Conservation (phyloP, 2,888 invertebrate species). For the Schizaphis graminum region DNA sequence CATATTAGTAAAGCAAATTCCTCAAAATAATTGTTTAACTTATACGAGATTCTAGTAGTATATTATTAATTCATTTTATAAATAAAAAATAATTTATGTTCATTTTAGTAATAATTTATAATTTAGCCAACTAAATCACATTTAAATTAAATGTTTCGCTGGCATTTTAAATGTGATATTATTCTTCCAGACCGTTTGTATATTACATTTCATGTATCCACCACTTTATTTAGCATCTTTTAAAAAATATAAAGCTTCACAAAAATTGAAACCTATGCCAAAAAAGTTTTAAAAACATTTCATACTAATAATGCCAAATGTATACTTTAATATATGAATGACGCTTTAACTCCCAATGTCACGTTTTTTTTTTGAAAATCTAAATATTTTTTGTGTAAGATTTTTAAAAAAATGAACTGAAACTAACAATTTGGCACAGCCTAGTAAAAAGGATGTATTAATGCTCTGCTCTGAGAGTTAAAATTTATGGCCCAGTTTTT, state of each 20-base stretch:
- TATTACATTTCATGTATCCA: conserved; percentile 53
- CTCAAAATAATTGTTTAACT: not conserved
- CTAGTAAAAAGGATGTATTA: not conserved
- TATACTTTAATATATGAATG: conserved; percentile 45
- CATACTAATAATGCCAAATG: conserved; percentile 40
- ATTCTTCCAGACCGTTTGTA: conserved; percentile 42
- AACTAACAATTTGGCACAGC: not conserved
- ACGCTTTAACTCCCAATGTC: not conserved
- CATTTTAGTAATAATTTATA: conserved; percentile 33
- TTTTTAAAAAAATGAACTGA: conserved; percentile 9
- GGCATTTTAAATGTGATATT: conserved; percentile 28
- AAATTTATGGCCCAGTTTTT: conserved; percentile 7
- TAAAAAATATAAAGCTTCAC: not conserved
- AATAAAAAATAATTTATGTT: conserved; percentile 24
- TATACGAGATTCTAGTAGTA: not conserved
- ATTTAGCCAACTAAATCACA: conserved; percentile 24
- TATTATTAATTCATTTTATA: not conserved
- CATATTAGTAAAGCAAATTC: not conserved
- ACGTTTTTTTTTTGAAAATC: conserved; percentile 25
- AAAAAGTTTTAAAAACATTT: conserved; percentile 55
- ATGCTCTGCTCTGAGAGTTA: not conserved
- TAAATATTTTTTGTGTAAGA: conserved; percentile 36
- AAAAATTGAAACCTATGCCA: conserved; percentile 42
- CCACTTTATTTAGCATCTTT: conserved; percentile 35
- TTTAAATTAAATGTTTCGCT: conserved; percentile 24